These are phyloP conservation scores for Parazoanthus swiftii DNA, from an alignment of 92 coral and sea anemone species.

Conservation along the genomic window DNA sequence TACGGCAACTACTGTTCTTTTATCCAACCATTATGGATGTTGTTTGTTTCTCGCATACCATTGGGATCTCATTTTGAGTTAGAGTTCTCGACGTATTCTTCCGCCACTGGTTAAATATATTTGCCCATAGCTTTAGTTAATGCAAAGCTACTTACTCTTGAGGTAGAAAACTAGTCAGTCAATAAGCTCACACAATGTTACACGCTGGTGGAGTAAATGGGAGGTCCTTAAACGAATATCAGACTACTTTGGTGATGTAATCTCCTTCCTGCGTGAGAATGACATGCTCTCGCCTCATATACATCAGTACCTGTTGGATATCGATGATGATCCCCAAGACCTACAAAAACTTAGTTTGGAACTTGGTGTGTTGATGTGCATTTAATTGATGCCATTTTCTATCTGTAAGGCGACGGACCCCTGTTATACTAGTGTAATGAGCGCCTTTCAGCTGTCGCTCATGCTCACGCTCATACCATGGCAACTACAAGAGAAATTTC, in stretches of 20 bases:
- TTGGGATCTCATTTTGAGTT: slow-evolving; percentile 33
- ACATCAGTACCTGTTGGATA: background rate
- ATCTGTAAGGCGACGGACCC: background rate
- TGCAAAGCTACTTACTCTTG: slow-evolving; percentile 9
- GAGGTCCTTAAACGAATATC: slow-evolving; percentile 22
- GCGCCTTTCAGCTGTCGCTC: background rate
- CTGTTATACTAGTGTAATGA: slow-evolving; percentile 34
- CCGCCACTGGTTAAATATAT: slow-evolving; percentile 24
- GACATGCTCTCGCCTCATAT: background rate
- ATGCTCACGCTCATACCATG: background rate
- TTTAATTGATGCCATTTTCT: too few relatives aligned
- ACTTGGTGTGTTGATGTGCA: background rate
- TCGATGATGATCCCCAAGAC: background rate
- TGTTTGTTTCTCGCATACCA: slow-evolving; percentile 3
- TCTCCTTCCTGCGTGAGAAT: slow-evolving; percentile 5
- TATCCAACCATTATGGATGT: slow-evolving; percentile 29
- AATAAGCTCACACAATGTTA: slow-evolving; percentile 4
- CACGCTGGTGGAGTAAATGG: slow-evolving; percentile 42
- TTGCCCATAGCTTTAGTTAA: background rate
- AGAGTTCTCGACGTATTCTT: slow-evolving; percentile 17
- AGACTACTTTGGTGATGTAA: slow-evolving; percentile 17
- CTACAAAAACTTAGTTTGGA: background rate
- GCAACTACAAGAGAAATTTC: background rate
- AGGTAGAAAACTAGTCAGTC: slow-evolving; percentile 23
- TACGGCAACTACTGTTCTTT: slow-evolving; percentile 16